Percentiles rank a stretch among this genome's conserved stretches.
Conservation (phyloP, 2,888 invertebrate species). For the Anodontia alba region DNA sequence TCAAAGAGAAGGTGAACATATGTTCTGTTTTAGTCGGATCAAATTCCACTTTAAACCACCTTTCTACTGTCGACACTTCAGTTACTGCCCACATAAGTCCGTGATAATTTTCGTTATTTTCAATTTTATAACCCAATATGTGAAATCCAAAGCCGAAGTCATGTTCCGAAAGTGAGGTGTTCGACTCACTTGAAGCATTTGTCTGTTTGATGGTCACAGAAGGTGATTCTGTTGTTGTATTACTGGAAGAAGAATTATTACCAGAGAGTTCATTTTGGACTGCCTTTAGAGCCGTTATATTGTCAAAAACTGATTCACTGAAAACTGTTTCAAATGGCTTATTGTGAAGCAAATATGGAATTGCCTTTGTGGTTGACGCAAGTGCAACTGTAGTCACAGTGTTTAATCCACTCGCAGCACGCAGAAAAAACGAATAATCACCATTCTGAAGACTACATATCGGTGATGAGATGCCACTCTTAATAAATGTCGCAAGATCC, state of each 20-base stretch:
- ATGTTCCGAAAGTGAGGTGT: background rate
- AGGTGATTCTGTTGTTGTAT: background rate
- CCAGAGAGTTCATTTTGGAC: too few relatives aligned
- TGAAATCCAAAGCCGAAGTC: constrained; percentile 54
- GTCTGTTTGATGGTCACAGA: too few relatives aligned
- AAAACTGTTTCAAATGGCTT: constrained; percentile 47
- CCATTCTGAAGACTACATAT: constrained; percentile 26
- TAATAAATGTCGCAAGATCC: constrained; percentile 37
- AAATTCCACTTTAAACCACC: constrained; percentile 47
- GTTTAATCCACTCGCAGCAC: constrained; percentile 31
- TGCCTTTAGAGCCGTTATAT: constrained; percentile 34
- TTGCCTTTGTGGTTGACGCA: constrained; percentile 28
- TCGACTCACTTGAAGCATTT: background rate
- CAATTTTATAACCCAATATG: constrained; percentile 51
- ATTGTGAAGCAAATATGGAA: constrained; percentile 37
- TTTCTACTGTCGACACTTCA: constrained; percentile 29
- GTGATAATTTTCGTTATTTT: constrained; percentile 30
- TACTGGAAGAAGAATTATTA: background rate
- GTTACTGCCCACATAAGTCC: constrained; percentile 53
- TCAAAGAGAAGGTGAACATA: constrained; percentile 34
- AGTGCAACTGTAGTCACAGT: constrained; percentile 44
- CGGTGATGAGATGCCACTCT: constrained; percentile 37
- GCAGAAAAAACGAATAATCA: constrained; percentile 37
- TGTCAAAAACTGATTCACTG: constrained; percentile 41
- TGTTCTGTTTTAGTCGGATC: constrained; percentile 27